Evolutionary conservation across 23 tunicate genomes (phyloP), one percentile per base, ranked within the genome.

Genomic region (Trididemnum miniatum): DNA sequence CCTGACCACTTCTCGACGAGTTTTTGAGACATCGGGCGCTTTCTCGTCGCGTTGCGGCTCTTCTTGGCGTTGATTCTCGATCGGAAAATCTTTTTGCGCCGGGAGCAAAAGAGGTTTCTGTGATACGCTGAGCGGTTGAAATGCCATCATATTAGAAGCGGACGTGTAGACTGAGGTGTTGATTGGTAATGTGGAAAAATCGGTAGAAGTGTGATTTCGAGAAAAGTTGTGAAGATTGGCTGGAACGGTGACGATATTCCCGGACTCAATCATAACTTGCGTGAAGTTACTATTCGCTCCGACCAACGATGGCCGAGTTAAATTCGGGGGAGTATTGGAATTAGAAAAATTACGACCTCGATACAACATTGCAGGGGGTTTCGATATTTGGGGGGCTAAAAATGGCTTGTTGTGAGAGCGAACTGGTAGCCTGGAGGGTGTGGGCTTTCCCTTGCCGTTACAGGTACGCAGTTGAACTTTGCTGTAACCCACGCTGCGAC

Each of bases 301-400:
- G 5, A 83, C 67, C 1, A 74, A 24, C 27, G 89, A 38, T 1
- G 81, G 78, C 4, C 69, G 78, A 23, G n/a, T n/a, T 0, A 36
- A 24, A 23, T 60, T 31, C 1, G 79, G 79, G 7, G 5, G 37
- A 25, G 20, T 1, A 30, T 20, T 38, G 2, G 75, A 24, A 5
- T 50, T 71, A 25, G 33, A 27, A 25, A 82, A 27, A 51, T 71
- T 88, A 1, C 85, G 79, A 20, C 96, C 96, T 34, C 86, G 62
- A 30, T 83, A 54, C 1, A 75, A 34, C 35, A 82, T 31, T 4
- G 96, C 64, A 15, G 96, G 96, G 12, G 96, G 96, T 35, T 85
- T 85, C 9, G 86, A 49, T 18, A 90, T 35, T 22, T 90, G 96
- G 25, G 96, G 96, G 65, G 77, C 72, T 15, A 90, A 84, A 62